A percentile compares a stretch with the other conserved stretches of the same genome.
Conservation (phyloP, 2,888 invertebrate species). For the Nymphalis c-album region DNA sequence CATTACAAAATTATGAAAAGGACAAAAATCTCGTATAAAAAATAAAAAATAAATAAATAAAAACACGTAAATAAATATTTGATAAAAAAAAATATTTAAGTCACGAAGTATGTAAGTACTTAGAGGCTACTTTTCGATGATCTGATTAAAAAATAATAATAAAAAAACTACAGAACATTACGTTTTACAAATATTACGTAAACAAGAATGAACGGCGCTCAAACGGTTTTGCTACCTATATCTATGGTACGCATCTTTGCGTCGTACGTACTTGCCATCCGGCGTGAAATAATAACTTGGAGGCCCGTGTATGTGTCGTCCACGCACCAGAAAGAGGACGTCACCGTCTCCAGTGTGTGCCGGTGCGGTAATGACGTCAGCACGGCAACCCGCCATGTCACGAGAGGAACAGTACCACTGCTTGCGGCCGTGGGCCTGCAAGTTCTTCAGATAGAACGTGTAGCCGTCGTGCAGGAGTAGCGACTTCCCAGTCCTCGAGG, state of each 20-base stretch:
- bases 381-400: conserved; percentile 76
- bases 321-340: conserved; percentile 71
- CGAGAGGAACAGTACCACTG: conserved; percentile 78
- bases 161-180: conserved; percentile 26
- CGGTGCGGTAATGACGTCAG: conserved; percentile 76
- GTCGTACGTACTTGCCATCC: conserved; percentile 75
- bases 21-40: background rate
- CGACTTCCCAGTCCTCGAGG: conserved; percentile 76
- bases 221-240: conserved; percentile 63
- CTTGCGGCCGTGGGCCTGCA: conserved; percentile 74
- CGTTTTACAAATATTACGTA: conserved; percentile 24
- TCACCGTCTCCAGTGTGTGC: conserved; percentile 60
- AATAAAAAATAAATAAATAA: conserved; percentile 9
- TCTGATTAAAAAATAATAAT: conserved; percentile 13
- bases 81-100: conserved; percentile 10
- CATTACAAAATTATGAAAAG: background rate
- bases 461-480: conserved; percentile 74
- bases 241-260: conserved; percentile 73
- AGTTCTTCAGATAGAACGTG: conserved; percentile 76
- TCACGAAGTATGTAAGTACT: background rate
- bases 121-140: background rate
- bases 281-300: conserved; percentile 76
- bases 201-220: conserved; percentile 17
- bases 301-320: conserved; percentile 72
- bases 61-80: conserved; percentile 13